phyloP scores from a whole-genome alignment of 2,113 vertebrate species.

The Lophotis ruficrista region DNA sequence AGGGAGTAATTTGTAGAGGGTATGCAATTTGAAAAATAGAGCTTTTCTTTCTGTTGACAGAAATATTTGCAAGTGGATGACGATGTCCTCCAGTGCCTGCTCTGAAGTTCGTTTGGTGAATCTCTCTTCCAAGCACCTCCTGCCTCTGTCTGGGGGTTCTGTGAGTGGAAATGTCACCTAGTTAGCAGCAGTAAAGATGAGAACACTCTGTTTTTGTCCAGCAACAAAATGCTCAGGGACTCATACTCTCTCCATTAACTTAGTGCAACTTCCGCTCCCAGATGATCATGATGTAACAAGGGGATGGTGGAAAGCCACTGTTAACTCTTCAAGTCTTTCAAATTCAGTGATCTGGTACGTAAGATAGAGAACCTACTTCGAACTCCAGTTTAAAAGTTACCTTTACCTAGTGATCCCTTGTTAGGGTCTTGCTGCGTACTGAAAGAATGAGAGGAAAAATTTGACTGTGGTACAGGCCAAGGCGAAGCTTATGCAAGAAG shows the following conservation, averaged over 20 bases:
- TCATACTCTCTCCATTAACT: background rate
- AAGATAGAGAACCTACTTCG: background rate
- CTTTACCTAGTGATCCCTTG: background rate
- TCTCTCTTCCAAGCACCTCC: background rate
- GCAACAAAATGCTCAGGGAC: background rate
- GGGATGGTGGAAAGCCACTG: background rate
- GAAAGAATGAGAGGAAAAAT: background rate
- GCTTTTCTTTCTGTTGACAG: slow-evolving; percentile 20
- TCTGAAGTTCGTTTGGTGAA: background rate
- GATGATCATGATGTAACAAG: background rate
- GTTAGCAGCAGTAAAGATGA: background rate
- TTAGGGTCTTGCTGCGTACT: background rate
- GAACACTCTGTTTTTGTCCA: background rate
- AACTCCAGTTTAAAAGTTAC: background rate
- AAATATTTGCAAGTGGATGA: slow-evolving; percentile 1
- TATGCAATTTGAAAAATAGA: background rate
- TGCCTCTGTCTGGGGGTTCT: background rate
- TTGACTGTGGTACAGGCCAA: background rate
- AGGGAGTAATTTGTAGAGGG: slow-evolving; percentile 29
- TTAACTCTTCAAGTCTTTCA: background rate
- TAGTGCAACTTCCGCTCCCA: no score
- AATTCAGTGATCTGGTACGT: background rate
- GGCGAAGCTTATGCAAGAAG: background rate
- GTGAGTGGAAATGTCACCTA: background rate
- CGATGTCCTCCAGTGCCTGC: background rate